Evolutionary conservation across 2,113 vertebrate species (phyloP), one percentile per base, ranked within the genome.

Genomic region (Conger conger): DNA sequence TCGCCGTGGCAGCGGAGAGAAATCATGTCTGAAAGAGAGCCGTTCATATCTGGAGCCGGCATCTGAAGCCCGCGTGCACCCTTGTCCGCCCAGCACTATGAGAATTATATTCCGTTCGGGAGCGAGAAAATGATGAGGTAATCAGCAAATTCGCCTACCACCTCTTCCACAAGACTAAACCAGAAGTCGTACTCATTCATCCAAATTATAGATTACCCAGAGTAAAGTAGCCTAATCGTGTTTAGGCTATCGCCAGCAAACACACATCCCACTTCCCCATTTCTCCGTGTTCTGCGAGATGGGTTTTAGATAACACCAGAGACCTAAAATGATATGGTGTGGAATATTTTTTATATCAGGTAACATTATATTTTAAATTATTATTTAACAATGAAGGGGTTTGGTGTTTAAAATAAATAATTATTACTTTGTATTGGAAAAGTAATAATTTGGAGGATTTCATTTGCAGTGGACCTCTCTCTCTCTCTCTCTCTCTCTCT

Each of bases 171-270:
- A 27, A 40, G 82, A 37, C 60, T 45, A 30, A n/a, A 33, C n/a
- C 68, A 83, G 68, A 20, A 45, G 53, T 76, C 27, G 53, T 35
- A 76, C n/a, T 11, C 68, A 83, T 83, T 76, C 33, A 77, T 76
- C 40, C 30, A 76, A 68, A 27, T 76, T 50, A 83, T 23, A 35
- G 30, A 83, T 50, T 38, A 83, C 82, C 38, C 17, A 45, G 27
- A n/a, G 40, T 30, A 76, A 33, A 76, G 68, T 30, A 50, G 45
- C 11, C 45, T 50, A 83, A 77, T 54, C 42, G 42, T 11, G 82
- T 83, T 83, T n/a, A 53, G 33, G 27, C 30, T 8, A 76, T 50
- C 38, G 40, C 45, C 30, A 50, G 82, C 13, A 53, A 38, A 23
- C 18, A 27, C 18, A 18, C 38, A 76, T n/a, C 40, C n/a, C 20